Evolutionary conservation across 2,797 vertebrate genomes (phyloP).

Genomic region (Euphonia xanthogaster): DNA sequence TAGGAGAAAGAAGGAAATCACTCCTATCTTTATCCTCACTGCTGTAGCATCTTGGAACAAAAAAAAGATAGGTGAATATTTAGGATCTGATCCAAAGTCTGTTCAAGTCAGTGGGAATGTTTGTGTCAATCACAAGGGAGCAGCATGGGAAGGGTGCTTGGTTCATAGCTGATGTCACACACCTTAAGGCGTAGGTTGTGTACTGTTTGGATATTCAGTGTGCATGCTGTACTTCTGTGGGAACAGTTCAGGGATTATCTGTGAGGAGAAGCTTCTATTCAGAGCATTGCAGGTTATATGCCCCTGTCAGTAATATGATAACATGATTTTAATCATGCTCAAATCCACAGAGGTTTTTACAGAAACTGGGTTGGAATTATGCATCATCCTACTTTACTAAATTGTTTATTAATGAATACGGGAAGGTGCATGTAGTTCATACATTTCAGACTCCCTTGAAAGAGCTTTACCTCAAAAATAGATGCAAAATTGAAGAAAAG

Average conservation of each 20-base stretch:
- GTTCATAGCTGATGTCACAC: background rate
- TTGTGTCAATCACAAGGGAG: background rate
- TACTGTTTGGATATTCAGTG: background rate
- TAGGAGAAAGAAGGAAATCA: fast-evolving
- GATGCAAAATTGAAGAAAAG: background rate
- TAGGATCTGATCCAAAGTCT: background rate
- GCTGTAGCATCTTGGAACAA: background rate
- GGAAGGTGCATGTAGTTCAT: background rate
- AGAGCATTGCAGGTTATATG: background rate
- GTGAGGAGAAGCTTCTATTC: background rate
- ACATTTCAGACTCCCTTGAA: background rate
- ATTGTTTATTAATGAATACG: background rate
- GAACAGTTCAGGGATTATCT: background rate
- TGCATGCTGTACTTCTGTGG: background rate
- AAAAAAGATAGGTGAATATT: background rate
- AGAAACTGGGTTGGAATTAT: background rate
- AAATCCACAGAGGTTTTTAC: background rate
- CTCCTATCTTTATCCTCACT: background rate
- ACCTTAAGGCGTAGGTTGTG: background rate
- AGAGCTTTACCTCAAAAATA: background rate
- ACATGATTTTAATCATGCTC: background rate
- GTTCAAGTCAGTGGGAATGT: background rate
- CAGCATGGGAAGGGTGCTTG: background rate
- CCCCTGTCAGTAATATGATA: background rate
- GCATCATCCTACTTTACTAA: background rate